Conservation (phyloP, 2,888 invertebrate species). For the Lepidocyrtoides sp. region DNA sequence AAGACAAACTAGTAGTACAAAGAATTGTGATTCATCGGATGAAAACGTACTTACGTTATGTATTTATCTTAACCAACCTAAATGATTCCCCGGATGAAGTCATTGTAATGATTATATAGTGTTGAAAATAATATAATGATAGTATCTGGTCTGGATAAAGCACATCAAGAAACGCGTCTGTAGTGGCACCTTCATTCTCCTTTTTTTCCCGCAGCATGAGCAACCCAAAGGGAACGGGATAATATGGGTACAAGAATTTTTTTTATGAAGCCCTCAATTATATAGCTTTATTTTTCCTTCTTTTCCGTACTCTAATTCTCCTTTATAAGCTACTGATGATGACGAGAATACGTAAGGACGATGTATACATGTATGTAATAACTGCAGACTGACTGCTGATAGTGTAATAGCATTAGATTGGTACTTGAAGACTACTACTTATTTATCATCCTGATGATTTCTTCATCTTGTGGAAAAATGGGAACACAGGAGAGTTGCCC, state of each 20-base stretch:
- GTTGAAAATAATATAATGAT: slow-evolving; percentile 54
- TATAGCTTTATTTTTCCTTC: background rate
- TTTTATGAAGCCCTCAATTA: slow-evolving; percentile 56
- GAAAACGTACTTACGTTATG: background rate
- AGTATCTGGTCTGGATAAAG: slow-evolving; percentile 56
- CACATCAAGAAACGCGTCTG: slow-evolving; percentile 46
- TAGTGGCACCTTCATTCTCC: slow-evolving; percentile 38
- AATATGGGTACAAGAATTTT: background rate
- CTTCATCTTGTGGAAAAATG: slow-evolving; percentile 5
- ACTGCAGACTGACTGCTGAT: background rate
- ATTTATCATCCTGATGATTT: slow-evolving; percentile 66
- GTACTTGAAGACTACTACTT: slow-evolving; percentile 42
- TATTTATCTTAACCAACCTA: no score
- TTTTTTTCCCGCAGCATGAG: background rate
- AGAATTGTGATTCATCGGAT: background rate
- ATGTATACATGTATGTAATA: slow-evolving; percentile 21
- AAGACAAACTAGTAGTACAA: background rate
- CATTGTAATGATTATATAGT: slow-evolving; percentile 38
- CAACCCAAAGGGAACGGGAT: background rate
- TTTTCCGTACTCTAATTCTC: background rate
- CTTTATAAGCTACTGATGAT: slow-evolving; percentile 47
- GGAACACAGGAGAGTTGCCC: background rate
- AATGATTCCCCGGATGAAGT: slow-evolving; percentile 47
- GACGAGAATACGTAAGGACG: slow-evolving; percentile 49
- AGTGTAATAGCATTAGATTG: slow-evolving; percentile 52